Evolutionary conservation across 35 echinoderm and acorn worm genomes (phyloP).

Genomic region (Holothuria glaberrima): DNA sequence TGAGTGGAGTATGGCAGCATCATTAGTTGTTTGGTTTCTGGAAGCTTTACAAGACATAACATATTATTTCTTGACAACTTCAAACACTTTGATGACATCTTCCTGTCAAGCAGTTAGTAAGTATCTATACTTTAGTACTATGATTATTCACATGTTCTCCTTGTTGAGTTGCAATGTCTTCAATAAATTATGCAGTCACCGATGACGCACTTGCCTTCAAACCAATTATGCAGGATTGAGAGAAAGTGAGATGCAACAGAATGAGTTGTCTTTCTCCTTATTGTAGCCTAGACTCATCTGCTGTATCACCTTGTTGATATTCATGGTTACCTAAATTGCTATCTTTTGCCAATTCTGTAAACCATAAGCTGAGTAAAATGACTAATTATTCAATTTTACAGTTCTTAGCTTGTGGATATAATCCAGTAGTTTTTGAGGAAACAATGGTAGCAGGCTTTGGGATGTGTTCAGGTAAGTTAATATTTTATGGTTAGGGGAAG

Average conservation of each 20-base stretch:
- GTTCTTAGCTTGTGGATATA: slow-evolving; percentile 50
- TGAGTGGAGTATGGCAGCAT: too few species aligned
- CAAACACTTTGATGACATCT: too few species aligned
- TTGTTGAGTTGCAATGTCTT: background rate
- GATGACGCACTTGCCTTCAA: slow-evolving; percentile 27
- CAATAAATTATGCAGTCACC: slow-evolving; percentile 26
- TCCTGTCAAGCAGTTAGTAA: too few species aligned
- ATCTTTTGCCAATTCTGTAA: background rate
- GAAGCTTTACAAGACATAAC: too few species aligned
- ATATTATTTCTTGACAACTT: too few species aligned
- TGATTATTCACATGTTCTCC: too few species aligned
- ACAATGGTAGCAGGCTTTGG: slow-evolving; percentile 21
- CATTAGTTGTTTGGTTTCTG: too few species aligned
- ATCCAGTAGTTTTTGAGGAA: slow-evolving; percentile 26
- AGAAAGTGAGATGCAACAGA: background rate
- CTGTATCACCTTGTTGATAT: background rate
- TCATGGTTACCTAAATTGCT: background rate
- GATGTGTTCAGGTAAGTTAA: slow-evolving; percentile 37
- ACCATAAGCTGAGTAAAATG: background rate
- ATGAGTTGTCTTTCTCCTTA: background rate
- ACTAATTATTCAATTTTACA: slow-evolving; percentile 47
- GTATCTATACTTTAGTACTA: too few species aligned
- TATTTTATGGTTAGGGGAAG: background rate
- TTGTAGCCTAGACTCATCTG: background rate
- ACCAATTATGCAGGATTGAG: slow-evolving; percentile 26